These are phyloP conservation scores for Linyphia triangularis DNA, from an alignment of 2,888 invertebrate genomes.

Conservation along the genomic window DNA sequence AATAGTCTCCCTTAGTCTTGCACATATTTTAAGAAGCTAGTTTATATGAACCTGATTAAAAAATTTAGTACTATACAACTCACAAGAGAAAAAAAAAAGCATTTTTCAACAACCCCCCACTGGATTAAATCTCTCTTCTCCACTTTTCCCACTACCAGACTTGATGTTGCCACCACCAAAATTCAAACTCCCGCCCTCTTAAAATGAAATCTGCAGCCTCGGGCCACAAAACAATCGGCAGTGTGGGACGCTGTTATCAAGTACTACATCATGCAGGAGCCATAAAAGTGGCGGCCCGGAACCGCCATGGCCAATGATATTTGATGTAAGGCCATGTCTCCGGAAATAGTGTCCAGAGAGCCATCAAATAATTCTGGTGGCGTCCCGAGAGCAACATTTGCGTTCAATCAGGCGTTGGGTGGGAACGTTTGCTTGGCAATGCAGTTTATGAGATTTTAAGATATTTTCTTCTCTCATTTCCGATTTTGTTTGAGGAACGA, in stretches of 20 bases:
- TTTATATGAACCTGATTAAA: not conserved
- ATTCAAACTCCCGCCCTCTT: not conserved
- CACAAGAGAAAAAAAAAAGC: not conserved
- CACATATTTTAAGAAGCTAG: not conserved
- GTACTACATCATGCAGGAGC: constrained; percentile 44
- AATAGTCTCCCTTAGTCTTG: too few species aligned
- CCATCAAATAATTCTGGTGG: constrained; percentile 56
- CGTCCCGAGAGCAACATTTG: constrained; percentile 49
- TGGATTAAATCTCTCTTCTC: not conserved
- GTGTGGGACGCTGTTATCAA: constrained; percentile 48
- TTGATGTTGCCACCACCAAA: not conserved
- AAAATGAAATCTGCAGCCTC: constrained; percentile 8
- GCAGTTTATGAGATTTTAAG: constrained; percentile 5
- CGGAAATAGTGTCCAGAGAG: constrained; percentile 36
- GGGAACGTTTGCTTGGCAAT: not conserved
- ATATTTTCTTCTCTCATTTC: too few species aligned
- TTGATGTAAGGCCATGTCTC: constrained; percentile 47
- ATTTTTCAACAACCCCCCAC: not conserved
- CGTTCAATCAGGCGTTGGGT: constrained; percentile 60
- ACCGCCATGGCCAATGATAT: constrained; percentile 45
- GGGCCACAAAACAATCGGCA: constrained; percentile 30
- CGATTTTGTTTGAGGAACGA: too few species aligned
- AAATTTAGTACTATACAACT: not conserved
- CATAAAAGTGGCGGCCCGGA: constrained; percentile 41
- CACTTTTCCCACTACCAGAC: not conserved